These are phyloP conservation scores for Caloenas nicobarica DNA, from an alignment of 2,113 vertebrate species.

Conservation along the genomic window DNA sequence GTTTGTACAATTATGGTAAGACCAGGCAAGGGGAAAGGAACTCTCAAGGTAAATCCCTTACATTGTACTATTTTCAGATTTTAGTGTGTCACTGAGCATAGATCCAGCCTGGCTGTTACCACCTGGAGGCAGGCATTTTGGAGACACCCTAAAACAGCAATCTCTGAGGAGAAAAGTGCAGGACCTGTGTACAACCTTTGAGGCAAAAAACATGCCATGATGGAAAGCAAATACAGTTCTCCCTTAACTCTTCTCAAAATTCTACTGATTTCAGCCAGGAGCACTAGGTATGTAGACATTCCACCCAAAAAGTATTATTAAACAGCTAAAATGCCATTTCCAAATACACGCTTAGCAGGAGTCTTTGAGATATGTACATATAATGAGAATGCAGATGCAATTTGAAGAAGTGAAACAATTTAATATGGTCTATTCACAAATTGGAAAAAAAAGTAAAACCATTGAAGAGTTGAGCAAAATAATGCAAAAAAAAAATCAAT, in stretches of 20 bases:
- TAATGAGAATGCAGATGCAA: neutral
- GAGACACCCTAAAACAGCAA: neutral
- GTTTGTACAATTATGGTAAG: neutral
- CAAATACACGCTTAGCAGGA: neutral
- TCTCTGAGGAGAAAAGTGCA: neutral
- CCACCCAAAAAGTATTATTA: neutral
- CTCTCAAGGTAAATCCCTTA: neutral
- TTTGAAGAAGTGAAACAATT: neutral
- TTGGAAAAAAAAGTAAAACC: neutral
- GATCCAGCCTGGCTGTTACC: fast-evolving
- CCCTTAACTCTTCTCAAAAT: neutral
- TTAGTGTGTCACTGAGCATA: neutral
- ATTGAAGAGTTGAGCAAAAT: neutral
- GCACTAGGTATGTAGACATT: neutral
- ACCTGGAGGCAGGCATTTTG: neutral
- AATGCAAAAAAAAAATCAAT: neutral
- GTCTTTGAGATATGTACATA: neutral
- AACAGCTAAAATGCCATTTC: neutral
- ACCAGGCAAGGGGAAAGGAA: neutral
- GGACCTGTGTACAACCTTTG: neutral
- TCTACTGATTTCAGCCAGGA: neutral
- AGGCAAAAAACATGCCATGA: neutral
- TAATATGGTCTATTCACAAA: neutral
- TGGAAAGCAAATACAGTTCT: neutral
- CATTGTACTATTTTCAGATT: neutral